Evolutionary conservation across 2,797 vertebrate genomes (phyloP), one percentile per base, ranked within the genome.

Genomic region (Limnodromus scolopaceus): DNA sequence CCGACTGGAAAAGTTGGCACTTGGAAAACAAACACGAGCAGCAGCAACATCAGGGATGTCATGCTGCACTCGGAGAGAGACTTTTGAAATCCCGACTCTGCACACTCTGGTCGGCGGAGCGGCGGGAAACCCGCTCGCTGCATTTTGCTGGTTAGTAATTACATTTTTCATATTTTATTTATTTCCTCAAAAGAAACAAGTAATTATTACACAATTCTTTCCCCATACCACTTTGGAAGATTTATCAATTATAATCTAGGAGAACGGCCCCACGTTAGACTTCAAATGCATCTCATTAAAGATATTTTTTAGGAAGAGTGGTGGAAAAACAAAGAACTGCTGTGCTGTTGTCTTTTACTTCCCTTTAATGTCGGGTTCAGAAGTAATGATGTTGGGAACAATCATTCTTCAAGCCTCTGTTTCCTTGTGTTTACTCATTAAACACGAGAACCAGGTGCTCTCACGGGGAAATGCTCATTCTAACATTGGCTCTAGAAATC

Each of bases 401-500:
- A 97, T 96, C 91, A 88, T 94, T 88, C 91, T 97, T 97, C 97
- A 96, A 94, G 95, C 88, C 95, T 92, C 92, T 87, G 84, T 94
- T 95, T 97, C 92, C 95, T 93, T 86, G 87, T 97, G 98, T 97
- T 97, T 97, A 97, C 97, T 97, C 98, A 98, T 98, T 98, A 97
- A 97, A 97, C 96, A 96, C 18, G 46, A 97, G 97, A 97, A 94
- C 93, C 96, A 96, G 97, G 96, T 98, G 97, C 93, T 96, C 96
- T 97, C 97, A 93, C 11, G 81, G 97, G 96, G 95, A 90, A 92
- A 98, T 98, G 97, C 95, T 97, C 95, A 80, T 94, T 94, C 95
- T 63, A 94, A 96, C 91, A 87, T 46, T 93, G 93, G 95, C 95
- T 97, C 96, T 96, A 89, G 89, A 93, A 97, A 96, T 96, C 87